Evolutionary conservation across 2,797 vertebrate genomes (phyloP), one percentile per base, ranked within the genome.

Genomic region (Arremon aurantiirostris): DNA sequence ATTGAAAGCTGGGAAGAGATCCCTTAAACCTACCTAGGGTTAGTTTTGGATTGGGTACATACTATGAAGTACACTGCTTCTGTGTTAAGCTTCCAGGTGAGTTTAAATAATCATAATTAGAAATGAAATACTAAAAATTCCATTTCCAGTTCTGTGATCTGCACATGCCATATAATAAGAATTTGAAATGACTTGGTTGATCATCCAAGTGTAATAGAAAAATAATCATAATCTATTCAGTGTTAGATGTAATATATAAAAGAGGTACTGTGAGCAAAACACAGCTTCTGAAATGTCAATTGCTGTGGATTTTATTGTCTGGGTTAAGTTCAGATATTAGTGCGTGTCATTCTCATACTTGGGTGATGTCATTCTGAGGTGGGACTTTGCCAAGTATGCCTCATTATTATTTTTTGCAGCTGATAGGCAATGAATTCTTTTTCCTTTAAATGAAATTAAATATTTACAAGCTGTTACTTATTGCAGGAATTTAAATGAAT

Each of bases 401-500:
- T 95, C 57, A 30, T 89, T 91, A 85, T 68, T 87, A 44, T 27
- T 82, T 68, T 83, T 89, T 64, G 37, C 35, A 81, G 11, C 47
- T 10, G 69, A 71, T 41, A 78, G 39, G n/a, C 65, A 93, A 80
- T 42, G 12, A 81, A 66, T 87, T 87, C 21, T 87, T 85, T 93
- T 87, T 47, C 26, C 68, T 82, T 91, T 79, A 88, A 92, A 81
- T 60, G n/a, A 90, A 92, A 82, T 77, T 4, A 87, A 95, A 87
- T 95, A 89, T 93, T 96, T 91, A 86, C 81, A 73, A 93, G 52
- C 86, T 92, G 73, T 85, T 93, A 61, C 57, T 94, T 81, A 87
- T 17, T 86, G 72, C n/a, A 76, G 52, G 44, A 82, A 83, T 91
- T 82, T 75, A 76, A 93, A 80, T 90, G 63, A 93, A 84, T 42